Conservation (phyloP, 2,797 vertebrate species). For the Myotis myotis region DNA sequence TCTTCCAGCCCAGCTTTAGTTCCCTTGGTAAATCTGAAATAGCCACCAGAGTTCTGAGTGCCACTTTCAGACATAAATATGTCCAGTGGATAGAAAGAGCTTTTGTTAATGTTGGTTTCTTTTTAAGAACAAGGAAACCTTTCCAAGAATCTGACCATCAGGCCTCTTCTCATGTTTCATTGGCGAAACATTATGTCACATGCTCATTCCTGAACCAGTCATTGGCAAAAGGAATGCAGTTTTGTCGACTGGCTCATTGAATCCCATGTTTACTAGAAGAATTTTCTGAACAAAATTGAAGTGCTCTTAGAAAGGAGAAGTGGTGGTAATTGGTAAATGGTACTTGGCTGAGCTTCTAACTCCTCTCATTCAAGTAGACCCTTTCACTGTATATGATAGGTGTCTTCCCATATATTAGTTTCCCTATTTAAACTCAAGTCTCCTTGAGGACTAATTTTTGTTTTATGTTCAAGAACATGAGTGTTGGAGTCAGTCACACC, state of each 20-base stretch:
- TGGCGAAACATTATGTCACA: slow-evolving; percentile 2
- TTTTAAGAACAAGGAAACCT: slow-evolving; percentile 20
- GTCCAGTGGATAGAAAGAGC: background rate
- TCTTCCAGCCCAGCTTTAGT: background rate
- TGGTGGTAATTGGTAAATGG: background rate
- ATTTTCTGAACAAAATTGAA: background rate
- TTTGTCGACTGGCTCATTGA: background rate
- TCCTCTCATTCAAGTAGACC: background rate
- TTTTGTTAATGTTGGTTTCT: slow-evolving; percentile 23
- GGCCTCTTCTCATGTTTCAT: background rate
- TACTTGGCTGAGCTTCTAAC: background rate
- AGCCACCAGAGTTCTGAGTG: background rate
- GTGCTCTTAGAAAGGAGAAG: background rate
- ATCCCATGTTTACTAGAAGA: background rate
- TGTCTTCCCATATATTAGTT: background rate
- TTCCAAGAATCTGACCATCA: slow-evolving; percentile 34
- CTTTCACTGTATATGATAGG: background rate
- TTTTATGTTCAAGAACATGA: background rate
- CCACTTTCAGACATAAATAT: background rate
- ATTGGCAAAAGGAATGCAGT: background rate
- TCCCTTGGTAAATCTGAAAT: background rate
- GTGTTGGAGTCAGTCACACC: background rate
- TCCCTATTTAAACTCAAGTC: background rate
- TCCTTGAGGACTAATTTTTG: background rate
- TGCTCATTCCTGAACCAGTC: slow-evolving; percentile 22